These are phyloP conservation scores for Telmatherina bonti DNA, from an alignment of 2,797 vertebrate species.

Conservation along the genomic window DNA sequence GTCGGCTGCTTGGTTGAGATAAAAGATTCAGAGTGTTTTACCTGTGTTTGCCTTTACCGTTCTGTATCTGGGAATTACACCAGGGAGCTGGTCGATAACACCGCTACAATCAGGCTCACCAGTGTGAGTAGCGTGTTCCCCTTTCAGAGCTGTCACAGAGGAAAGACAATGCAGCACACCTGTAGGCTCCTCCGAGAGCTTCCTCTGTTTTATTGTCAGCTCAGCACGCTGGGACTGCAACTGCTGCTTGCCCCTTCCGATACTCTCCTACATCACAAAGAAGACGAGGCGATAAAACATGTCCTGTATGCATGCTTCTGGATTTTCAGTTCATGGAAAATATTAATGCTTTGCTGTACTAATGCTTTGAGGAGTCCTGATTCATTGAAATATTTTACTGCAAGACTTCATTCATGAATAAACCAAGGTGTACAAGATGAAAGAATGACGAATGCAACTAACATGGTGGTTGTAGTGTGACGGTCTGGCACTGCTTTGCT, in stretches of 20 bases:
- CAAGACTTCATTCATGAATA: too few species aligned
- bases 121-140: slow-evolving; percentile 81
- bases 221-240: slow-evolving; percentile 49
- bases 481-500: too few species aligned
- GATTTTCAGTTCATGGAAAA: slow-evolving; percentile 22
- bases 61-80: slow-evolving; percentile 79
- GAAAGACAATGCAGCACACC: slow-evolving; percentile 82
- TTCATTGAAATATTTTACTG: too few species aligned
- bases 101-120: slow-evolving; percentile 82
- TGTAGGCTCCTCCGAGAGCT: slow-evolving; percentile 73
- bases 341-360: too few species aligned
- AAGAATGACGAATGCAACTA: too few species aligned
- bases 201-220: slow-evolving; percentile 66
- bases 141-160: slow-evolving; percentile 81
- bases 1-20: slow-evolving; percentile 80
- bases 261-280: slow-evolving; percentile 26
- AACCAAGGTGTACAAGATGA: too few species aligned
- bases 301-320: slow-evolving; percentile 2
- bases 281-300: slow-evolving; percentile 23
- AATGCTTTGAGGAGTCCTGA: too few species aligned
- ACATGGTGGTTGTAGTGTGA: too few species aligned
- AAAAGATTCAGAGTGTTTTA: slow-evolving; percentile 80
- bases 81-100: slow-evolving; percentile 83
- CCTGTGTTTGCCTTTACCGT: slow-evolving; percentile 61
- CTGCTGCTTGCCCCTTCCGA: slow-evolving; percentile 38